phyloP scores from a whole-genome alignment of 1,140 invertebrate genomes.

The Cyphomyrmex costatus region DNA sequence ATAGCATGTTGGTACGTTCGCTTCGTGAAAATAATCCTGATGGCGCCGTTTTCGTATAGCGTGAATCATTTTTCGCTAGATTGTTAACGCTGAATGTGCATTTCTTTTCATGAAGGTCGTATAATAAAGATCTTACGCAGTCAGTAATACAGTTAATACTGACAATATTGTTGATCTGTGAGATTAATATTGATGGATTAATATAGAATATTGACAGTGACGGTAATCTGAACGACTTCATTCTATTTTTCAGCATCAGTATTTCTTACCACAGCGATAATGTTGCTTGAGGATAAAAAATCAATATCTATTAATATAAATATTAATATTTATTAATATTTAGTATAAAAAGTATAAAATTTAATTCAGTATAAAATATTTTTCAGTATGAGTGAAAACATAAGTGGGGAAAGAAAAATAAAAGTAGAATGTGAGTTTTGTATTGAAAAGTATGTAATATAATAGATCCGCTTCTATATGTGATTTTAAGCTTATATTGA shows the following conservation, averaged over 20 bases:
- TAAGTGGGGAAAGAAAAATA: background rate
- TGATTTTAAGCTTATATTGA: background rate
- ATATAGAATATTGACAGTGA: too few species aligned
- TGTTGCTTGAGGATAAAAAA: too few species aligned
- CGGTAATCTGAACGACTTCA: too few species aligned
- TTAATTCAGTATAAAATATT: too few species aligned
- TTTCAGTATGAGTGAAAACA: background rate
- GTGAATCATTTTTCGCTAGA: constrained; percentile 21
- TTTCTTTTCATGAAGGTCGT: constrained; percentile 7
- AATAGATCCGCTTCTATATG: background rate
- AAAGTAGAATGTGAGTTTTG: background rate
- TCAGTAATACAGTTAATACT: too few species aligned
- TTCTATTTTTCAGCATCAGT: too few species aligned
- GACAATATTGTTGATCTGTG: too few species aligned
- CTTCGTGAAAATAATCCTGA: constrained; percentile 40
- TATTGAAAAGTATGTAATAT: background rate
- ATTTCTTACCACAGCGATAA: too few species aligned
- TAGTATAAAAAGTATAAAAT: too few species aligned
- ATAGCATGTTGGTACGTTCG: constrained; percentile 12
- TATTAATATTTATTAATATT: too few species aligned
- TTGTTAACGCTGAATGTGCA: constrained; percentile 36
- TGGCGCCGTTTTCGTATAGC: constrained; percentile 33
- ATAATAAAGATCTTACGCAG: background rate
- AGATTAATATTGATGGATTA: too few species aligned
- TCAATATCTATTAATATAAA: too few species aligned